These are phyloP conservation scores for Oligia latruncula DNA, from an alignment of 2,888 invertebrate genomes.

Conservation along the genomic window DNA sequence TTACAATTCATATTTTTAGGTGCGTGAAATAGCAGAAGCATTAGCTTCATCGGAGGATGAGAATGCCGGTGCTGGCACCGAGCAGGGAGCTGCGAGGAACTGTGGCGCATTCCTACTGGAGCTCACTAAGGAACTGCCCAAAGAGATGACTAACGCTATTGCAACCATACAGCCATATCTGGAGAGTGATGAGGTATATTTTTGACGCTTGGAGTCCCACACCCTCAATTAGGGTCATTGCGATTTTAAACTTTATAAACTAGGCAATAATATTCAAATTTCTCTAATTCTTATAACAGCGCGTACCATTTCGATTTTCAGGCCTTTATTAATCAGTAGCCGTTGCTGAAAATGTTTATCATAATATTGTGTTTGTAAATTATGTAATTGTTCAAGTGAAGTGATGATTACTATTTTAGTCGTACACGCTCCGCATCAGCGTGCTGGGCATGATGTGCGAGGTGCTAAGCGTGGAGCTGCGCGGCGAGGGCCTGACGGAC, in stretches of 20 bases:
- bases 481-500: slow-evolving; percentile 92
- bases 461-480: slow-evolving; percentile 93
- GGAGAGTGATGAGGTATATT: slow-evolving; percentile 89
- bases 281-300: neutral
- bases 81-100: slow-evolving; percentile 83
- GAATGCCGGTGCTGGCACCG: slow-evolving; percentile 81
- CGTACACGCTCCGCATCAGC: slow-evolving; percentile 93
- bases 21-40: slow-evolving; percentile 93
- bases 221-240: neutral
- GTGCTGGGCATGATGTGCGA: slow-evolving; percentile 95
- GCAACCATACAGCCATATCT: slow-evolving; percentile 91
- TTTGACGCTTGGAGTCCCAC: neutral
- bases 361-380: neutral
- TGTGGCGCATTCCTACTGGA: slow-evolving; percentile 91
- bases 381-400: neutral
- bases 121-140: slow-evolving; percentile 91
- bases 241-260: neutral
- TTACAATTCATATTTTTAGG: slow-evolving; percentile 68
- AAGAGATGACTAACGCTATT: slow-evolving; percentile 90
- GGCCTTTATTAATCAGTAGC: too few relatives aligned
- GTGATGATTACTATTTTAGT: slow-evolving; percentile 79
- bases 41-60: slow-evolving; percentile 89
- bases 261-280: too few relatives aligned
- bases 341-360: neutral
- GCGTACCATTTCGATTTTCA: neutral